Conservation (phyloP, 64 coral and sea anemone genomes). For the Exaiptasia diaphana region DNA sequence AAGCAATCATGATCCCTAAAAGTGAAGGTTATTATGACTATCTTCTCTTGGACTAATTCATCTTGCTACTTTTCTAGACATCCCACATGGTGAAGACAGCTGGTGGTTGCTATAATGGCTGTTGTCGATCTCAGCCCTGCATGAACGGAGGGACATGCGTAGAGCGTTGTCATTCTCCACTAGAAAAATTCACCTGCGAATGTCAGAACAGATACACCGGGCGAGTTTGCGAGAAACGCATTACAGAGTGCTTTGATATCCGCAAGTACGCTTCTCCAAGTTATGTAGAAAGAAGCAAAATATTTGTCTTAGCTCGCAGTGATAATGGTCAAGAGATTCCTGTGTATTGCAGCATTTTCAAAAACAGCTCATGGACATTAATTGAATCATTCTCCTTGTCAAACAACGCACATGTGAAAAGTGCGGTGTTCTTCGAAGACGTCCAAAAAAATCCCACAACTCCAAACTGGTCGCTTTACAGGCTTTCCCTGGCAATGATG, state of each 20-base stretch:
- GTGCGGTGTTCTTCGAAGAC: neutral
- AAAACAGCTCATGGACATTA: neutral
- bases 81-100: neutral
- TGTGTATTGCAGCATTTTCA: neutral
- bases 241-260: neutral
- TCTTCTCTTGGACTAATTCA: too few species aligned
- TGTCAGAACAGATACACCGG: neutral
- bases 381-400: neutral
- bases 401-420: neutral
- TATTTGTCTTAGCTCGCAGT: neutral
- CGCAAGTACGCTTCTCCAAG: neutral
- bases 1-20: too few species aligned
- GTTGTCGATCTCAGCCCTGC: neutral
- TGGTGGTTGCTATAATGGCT: slow-evolving; percentile 15
- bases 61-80: too few species aligned
- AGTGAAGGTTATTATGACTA: too few species aligned
- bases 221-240: neutral
- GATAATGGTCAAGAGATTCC: neutral
- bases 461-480: neutral
- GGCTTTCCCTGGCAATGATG: neutral
- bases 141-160: slow-evolving; percentile 16
- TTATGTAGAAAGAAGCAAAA: neutral
- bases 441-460: neutral
- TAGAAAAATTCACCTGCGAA: neutral
- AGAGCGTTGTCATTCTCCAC: neutral